These are phyloP conservation scores for Lymantria dispar DNA, from an alignment of 2,888 invertebrate genomes.

Conservation along the genomic window DNA sequence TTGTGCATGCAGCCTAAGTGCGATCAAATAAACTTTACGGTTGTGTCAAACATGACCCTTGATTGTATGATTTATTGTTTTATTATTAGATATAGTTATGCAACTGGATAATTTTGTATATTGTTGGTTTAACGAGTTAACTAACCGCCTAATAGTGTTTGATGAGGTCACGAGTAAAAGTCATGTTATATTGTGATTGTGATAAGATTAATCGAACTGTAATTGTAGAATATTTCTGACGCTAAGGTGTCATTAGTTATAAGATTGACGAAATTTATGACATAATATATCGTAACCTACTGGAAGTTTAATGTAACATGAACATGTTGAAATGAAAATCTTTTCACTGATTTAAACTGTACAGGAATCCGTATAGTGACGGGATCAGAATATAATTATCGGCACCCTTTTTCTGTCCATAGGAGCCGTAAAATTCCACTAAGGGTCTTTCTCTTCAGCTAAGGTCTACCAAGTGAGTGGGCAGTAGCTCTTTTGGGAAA, in stretches of 20 bases:
- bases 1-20: not conserved
- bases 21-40: conserved; percentile 20
- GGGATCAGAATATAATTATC: no score
- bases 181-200: not conserved
- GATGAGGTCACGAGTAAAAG: not conserved
- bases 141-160: not conserved
- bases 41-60: conserved; percentile 41
- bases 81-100: conserved; percentile 33
- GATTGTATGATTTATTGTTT: conserved; percentile 37
- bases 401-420: no score
- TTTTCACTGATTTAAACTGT: not conserved
- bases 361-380: no score
- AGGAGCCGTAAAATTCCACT: no score
- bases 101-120: conserved; percentile 25
- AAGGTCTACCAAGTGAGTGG: no score
- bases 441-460: no score
- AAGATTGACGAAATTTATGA: not conserved
- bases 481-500: no score
- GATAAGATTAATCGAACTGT: conserved; percentile 1
- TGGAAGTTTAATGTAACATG: not conserved
- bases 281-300: not conserved
- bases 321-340: not conserved
- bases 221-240: not conserved
- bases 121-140: conserved; percentile 24
- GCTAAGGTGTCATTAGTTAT: conserved; percentile 9